phyloP scores from a whole-genome alignment of 2,797 vertebrate species.

The Peromyscus aztecus region DNA sequence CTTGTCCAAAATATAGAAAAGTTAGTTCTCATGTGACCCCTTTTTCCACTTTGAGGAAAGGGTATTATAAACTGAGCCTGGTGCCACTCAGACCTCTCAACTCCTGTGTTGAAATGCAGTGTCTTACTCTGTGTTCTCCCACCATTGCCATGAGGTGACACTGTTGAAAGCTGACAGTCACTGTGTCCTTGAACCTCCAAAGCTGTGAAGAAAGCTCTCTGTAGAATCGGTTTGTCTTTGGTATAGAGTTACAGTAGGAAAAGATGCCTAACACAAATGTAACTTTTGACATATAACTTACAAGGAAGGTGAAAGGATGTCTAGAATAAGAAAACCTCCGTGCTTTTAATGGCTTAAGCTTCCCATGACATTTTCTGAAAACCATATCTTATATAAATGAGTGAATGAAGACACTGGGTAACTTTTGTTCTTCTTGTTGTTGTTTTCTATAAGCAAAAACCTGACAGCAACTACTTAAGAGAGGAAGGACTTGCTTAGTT shows the following conservation, averaged over 20 bases:
- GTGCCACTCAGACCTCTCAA: neutral
- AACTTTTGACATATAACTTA: neutral
- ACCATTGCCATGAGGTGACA: neutral
- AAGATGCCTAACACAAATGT: neutral
- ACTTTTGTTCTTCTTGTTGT: neutral
- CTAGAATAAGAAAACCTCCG: neutral
- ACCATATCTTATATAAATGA: neutral
- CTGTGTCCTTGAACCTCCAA: neutral
- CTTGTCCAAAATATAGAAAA: neutral
- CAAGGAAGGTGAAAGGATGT: neutral
- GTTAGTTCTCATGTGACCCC: neutral
- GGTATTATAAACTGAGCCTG: neutral
- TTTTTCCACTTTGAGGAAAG: neutral
- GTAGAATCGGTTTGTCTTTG: neutral
- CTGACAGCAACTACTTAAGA: neutral
- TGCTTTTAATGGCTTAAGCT: neutral
- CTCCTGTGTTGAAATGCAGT: neutral
- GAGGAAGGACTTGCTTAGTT: neutral
- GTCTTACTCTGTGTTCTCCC: neutral
- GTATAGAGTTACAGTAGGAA: neutral
- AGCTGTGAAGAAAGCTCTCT: neutral
- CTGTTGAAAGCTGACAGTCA: neutral
- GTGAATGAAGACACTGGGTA: neutral
- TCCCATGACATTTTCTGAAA: neutral
- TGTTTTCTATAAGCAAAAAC: neutral